Conservation (phyloP, 2,888 invertebrate species). For the Glyphotaelius pellucidus region DNA sequence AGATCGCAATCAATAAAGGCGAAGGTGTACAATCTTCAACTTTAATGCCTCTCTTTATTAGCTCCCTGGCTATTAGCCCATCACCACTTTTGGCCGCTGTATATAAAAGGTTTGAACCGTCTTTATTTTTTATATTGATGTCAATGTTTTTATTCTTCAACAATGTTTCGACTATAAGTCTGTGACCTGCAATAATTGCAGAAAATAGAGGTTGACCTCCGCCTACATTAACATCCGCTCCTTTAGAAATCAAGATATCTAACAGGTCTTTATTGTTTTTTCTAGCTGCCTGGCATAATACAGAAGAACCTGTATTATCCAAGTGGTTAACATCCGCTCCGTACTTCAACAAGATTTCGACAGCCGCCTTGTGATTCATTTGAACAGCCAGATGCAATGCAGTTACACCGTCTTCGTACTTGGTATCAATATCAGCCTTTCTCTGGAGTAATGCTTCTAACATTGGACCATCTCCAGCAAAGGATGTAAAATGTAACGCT, state of each 20-base stretch:
- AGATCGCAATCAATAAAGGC: background rate
- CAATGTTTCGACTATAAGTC: background rate
- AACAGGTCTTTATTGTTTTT: conserved; percentile 6
- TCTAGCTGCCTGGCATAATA: background rate
- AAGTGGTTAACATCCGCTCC: background rate
- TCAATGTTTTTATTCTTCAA: conserved; percentile 2
- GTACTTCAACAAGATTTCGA: background rate
- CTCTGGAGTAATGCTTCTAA: background rate
- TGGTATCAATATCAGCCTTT: background rate
- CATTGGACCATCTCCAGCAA: background rate
- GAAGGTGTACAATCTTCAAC: background rate
- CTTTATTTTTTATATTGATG: background rate
- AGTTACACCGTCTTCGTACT: background rate
- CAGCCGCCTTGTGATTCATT: background rate
- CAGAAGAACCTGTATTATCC: background rate
- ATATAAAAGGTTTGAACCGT: background rate
- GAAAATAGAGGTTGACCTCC: background rate
- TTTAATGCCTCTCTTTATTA: background rate
- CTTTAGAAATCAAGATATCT: background rate
- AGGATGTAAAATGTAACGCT: background rate
- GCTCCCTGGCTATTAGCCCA: background rate
- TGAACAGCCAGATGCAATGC: background rate
- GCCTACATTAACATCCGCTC: background rate
- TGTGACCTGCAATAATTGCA: background rate
- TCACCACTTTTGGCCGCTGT: background rate